These are phyloP conservation scores for Timandra comae DNA, from an alignment of 2,888 invertebrate species.

Conservation along the genomic window DNA sequence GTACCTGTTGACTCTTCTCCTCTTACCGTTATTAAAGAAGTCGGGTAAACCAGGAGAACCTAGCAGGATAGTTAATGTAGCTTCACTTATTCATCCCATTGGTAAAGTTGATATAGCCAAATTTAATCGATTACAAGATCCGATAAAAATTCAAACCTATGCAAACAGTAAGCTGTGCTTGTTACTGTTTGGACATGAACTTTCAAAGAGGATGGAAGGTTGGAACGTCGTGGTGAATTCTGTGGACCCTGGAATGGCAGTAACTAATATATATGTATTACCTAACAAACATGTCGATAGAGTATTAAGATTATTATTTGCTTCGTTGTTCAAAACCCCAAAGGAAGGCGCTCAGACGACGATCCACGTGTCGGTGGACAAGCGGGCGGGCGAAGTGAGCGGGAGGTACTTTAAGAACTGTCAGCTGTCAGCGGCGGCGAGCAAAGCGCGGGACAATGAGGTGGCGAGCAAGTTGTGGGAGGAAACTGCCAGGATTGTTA, in stretches of 20 bases:
- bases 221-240: conserved; percentile 84
- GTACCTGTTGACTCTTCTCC: conserved; percentile 90
- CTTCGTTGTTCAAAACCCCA: conserved; percentile 78
- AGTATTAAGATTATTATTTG: conserved; percentile 68
- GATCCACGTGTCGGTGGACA: conserved; percentile 81
- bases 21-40: conserved; percentile 85
- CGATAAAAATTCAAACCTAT: conserved; percentile 61
- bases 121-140: conserved; percentile 67
- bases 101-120: conserved; percentile 80
- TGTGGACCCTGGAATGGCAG: conserved; percentile 89
- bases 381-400: conserved; percentile 77
- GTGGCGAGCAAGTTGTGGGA: conserved; percentile 87
- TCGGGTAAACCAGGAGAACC: conserved; percentile 64
- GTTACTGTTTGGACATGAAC: conserved; percentile 81
- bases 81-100: conserved; percentile 82
- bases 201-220: conserved; percentile 78
- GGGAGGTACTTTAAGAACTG: conserved; percentile 87
- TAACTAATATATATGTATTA: conserved; percentile 81
- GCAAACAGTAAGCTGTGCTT: conserved; percentile 81
- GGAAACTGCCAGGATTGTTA: conserved; percentile 79
- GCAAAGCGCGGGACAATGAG: conserved; percentile 76
- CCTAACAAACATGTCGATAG: conserved; percentile 50
- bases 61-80: conserved; percentile 84
- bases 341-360: conserved; percentile 86
- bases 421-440: conserved; percentile 69